Base-by-base conservation (phyloP, 2,888 invertebrate species). In the Tetropium fuscum region DNA sequence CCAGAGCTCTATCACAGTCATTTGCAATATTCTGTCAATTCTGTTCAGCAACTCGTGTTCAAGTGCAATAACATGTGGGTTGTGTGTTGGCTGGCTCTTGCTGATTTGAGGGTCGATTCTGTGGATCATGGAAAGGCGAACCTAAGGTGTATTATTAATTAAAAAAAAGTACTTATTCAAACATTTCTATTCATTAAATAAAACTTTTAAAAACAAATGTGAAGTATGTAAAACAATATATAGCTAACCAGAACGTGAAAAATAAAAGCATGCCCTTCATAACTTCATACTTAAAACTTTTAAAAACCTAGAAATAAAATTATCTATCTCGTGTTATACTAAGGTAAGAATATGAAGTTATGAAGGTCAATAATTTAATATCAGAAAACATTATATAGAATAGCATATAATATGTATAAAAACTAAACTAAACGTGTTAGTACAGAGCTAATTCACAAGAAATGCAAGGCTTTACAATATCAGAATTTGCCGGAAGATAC, bases 171-270 rank as follows among this genome's bases (percentile, higher is more conserved):
- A 34, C 53, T 74, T 74, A 72, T 77, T 74, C 69, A 74, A 79
- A 79, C 78, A 78, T 79, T 76, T 76, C 76, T 77, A 77, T 76
- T 77, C 74, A 75, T 78, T 75, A 77, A 79, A 79, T 79, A 78
- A 78, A 78, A 75, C 72, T 63, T 64, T 55, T 41, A 60, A 76
- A 77, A 78, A 76, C 73, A 78, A 76, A 77, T 74, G 73, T 70
- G 66, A 78, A 75, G 74, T 74, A 74, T 65, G 63, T 74, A 75
- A 73, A 78, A 79, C 76, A 77, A 77, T 65, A 68, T 63, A 72
- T 72, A 74, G 71, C 71, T 75, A 71, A 73, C 69, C 70, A 72
- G 73, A 69, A 69, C 55, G 61, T 60, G 63, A 58, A 72, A 69
- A 70, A 67, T 68, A 44, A 71, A 74, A 74, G 69, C 68, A 69